Conservation (phyloP, 1,140 invertebrate genomes). For the Drosophila serrata region DNA sequence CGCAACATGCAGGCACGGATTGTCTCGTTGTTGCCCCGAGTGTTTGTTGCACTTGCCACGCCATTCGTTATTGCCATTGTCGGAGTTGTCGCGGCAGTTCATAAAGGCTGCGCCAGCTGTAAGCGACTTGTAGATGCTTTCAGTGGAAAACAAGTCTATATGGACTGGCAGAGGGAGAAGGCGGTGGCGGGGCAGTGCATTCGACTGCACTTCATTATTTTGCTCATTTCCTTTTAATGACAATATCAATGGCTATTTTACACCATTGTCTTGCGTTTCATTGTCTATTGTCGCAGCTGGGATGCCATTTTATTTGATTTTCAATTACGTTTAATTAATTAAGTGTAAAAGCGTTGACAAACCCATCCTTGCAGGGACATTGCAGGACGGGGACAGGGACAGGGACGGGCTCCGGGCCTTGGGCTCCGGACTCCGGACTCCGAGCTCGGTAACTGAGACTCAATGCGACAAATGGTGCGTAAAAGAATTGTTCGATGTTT, state of each 20-base stretch:
- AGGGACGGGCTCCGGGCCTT: neutral
- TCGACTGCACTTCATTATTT: conserved; percentile 74
- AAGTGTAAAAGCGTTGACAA: conserved; percentile 75
- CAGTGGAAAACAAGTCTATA: conserved; percentile 3
- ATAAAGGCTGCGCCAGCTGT: conserved; percentile 59
- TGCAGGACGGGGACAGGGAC: neutral
- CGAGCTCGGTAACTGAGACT: conserved; percentile 1
- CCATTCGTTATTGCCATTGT: conserved; percentile 43
- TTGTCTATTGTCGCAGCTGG: conserved; percentile 71
- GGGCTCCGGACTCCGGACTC: neutral
- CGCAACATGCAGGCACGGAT: conserved; percentile 29
- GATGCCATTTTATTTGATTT: conserved; percentile 77
- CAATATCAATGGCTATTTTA: conserved; percentile 80
- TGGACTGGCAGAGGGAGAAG: neutral
- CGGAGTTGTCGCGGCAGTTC: conserved; percentile 50
- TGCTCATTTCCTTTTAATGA: conserved; percentile 81
- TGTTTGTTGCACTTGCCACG: conserved; percentile 47
- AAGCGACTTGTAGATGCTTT: conserved; percentile 54
- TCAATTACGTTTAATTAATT: conserved; percentile 81
- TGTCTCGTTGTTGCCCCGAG: conserved; percentile 32
- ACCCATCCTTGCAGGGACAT: conserved; percentile 24
- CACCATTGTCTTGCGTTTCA: conserved; percentile 65
- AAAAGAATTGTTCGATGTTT: conserved; percentile 67
- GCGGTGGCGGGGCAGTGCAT: conserved; percentile 20
- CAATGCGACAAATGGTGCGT: conserved; percentile 62